Evolutionary conservation across 2,113 vertebrate species (phyloP).

Genomic region (Halichoerus grypus): DNA sequence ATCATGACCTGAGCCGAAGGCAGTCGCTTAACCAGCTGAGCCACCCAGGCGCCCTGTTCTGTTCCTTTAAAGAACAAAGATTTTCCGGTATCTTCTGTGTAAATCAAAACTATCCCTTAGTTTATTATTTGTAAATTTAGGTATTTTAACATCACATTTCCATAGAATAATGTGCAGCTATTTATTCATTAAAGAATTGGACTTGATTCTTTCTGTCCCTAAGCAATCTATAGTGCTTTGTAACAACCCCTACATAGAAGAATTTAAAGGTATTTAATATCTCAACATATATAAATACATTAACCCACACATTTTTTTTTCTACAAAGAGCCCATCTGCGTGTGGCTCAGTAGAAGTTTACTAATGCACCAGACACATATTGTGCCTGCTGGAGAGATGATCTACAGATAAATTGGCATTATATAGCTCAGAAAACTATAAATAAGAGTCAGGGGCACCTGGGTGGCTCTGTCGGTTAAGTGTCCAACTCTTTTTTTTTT

Average conservation of each 20-base stretch:
- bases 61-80: slow-evolving; percentile 17
- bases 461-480: neutral
- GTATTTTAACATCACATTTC: slow-evolving; percentile 36
- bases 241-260: neutral
- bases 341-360: neutral
- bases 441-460: neutral
- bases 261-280: neutral
- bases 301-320: neutral
- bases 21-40: too few species aligned
- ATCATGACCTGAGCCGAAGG: too few species aligned
- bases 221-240: neutral
- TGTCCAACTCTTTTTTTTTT: neutral
- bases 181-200: slow-evolving; percentile 10
- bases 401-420: neutral
- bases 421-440: slow-evolving; percentile 21
- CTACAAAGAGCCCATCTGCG: neutral
- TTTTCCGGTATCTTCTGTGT: neutral
- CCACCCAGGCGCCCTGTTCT: neutral
- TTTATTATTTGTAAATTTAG: slow-evolving; percentile 6
- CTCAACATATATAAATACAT: neutral
- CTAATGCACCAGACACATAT: neutral
- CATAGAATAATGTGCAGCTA: neutral
- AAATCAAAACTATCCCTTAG: slow-evolving; percentile 1
- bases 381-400: neutral
- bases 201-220: neutral